Base-by-base conservation (phyloP, 2,113 vertebrate species). In the Pluvialis apricaria region DNA sequence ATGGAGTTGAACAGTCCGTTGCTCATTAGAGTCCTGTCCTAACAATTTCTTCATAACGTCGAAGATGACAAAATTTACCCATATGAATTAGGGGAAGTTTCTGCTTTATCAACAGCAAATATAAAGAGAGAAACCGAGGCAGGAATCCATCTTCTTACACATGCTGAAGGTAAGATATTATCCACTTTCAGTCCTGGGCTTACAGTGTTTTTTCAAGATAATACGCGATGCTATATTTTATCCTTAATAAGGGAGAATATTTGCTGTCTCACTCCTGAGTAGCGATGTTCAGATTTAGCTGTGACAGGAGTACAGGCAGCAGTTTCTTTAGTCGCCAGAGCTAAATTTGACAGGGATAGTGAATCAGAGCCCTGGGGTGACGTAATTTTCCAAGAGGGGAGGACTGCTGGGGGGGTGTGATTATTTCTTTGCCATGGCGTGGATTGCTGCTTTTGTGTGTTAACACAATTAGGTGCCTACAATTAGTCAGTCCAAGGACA, bases 361-460 rank as follows among this genome's bases (percentile, higher is more conserved):
- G 87, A 93, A 90, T 96, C 82, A 88, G 82, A 93, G 70, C 70
- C 87, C 73, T 42, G 82, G 77, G 87, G 75, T 94, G 94, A 86
- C 5, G 17, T 86, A 82, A 66, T 88, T 93, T 96, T 94, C 75
- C 58, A 76, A 77, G 70, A 93, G 70, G 70, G 84, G 92, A 90
- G 73, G 49, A 40, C 81, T 88, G 77, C 94, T 94, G 93, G 84
- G 61, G 62, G n/a, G 91, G 66, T 40, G 40, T 82, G 73, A 94
- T 65, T 13, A 45, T 45, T 96, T 92, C 89, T 91, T 91, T 93
- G 70, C 62, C 61, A 61, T 0, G 3, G 45, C 0, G 11, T 86
- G 94, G 93, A 82, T 91, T 70, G 57, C 82, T 93, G 89, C 78
- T 96, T 96, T 92, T 96, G 54, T 90, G 42, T 90, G 78, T 69